These are phyloP conservation scores for Podarcis siculus DNA, from an alignment of 2,797 vertebrate genomes.

Conservation along the genomic window DNA sequence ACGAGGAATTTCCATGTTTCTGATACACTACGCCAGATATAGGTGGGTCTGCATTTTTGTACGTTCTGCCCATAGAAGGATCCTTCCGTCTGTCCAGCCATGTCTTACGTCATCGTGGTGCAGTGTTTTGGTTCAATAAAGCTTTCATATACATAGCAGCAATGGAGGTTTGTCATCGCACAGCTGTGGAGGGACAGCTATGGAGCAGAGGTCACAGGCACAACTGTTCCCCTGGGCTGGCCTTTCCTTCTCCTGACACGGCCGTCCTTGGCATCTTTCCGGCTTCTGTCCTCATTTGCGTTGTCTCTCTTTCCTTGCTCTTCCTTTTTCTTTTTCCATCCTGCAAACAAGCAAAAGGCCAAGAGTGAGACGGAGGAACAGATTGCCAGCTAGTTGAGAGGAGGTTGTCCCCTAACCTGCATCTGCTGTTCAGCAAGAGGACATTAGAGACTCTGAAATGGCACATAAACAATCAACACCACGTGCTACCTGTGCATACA, in stretches of 20 bases:
- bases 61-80: conserved; percentile 1
- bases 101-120: conserved; percentile 61
- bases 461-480: too few species aligned
- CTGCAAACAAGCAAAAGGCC: conserved; percentile 40
- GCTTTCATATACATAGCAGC: conserved; percentile 87
- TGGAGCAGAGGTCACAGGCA: conserved; percentile 78
- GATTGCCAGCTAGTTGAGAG: not conserved
- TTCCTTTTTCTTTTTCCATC: conserved; percentile 69
- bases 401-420: too few species aligned
- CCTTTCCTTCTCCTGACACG: conserved; percentile 84
- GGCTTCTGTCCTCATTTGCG: conserved; percentile 70
- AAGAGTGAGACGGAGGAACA: not conserved
- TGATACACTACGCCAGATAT: too few species aligned
- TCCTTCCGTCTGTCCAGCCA: conserved; percentile 41
- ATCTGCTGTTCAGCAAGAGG: too few species aligned
- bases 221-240: conserved; percentile 80
- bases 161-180: conserved; percentile 71
- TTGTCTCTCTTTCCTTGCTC: conserved; percentile 79
- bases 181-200: conserved; percentile 69
- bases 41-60: not conserved
- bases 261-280: conserved; percentile 76
- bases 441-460: too few species aligned
- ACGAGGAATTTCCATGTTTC: not conserved
- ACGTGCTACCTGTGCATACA: too few species aligned
- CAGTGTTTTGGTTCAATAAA: conserved; percentile 83